These are phyloP conservation scores for Drosophila navojoa DNA, from an alignment of 1,140 invertebrate species.

Conservation along the genomic window DNA sequence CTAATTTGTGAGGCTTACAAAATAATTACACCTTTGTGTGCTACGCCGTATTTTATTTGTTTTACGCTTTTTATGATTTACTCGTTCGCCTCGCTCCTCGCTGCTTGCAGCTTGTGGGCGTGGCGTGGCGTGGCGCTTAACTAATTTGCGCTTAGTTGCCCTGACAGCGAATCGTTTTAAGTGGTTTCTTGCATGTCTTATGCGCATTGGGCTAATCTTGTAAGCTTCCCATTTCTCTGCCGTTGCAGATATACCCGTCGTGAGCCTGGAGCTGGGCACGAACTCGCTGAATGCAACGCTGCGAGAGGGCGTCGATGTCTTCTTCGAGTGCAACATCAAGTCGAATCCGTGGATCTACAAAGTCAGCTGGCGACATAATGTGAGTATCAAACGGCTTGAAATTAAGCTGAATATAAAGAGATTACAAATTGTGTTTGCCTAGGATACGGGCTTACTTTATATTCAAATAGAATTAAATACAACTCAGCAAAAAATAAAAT, in stretches of 20 bases:
- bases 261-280: slow-evolving; percentile 90
- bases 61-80: slow-evolving; percentile 49
- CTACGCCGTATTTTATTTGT: slow-evolving; percentile 40
- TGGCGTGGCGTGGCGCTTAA: slow-evolving; percentile 16
- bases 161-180: slow-evolving; percentile 2
- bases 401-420: background rate
- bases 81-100: background rate
- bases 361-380: slow-evolving; percentile 93
- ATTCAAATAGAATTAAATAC: no score
- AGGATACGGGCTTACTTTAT: no score
- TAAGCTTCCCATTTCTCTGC: background rate
- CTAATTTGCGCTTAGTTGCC: slow-evolving; percentile 38
- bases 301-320: slow-evolving; percentile 94
- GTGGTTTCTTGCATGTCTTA: background rate
- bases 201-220: background rate
- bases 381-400: slow-evolving; percentile 85
- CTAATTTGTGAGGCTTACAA: slow-evolving; percentile 81
- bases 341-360: slow-evolving; percentile 94
- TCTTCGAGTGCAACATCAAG: slow-evolving; percentile 95
- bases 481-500: no score
- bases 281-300: slow-evolving; percentile 91
- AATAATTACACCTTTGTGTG: slow-evolving; percentile 71
- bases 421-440: no score
- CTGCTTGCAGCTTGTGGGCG: background rate
- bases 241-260: slow-evolving; percentile 90